Evolutionary conservation across 2,797 vertebrate genomes (phyloP).

Genomic region (Argya squamiceps): DNA sequence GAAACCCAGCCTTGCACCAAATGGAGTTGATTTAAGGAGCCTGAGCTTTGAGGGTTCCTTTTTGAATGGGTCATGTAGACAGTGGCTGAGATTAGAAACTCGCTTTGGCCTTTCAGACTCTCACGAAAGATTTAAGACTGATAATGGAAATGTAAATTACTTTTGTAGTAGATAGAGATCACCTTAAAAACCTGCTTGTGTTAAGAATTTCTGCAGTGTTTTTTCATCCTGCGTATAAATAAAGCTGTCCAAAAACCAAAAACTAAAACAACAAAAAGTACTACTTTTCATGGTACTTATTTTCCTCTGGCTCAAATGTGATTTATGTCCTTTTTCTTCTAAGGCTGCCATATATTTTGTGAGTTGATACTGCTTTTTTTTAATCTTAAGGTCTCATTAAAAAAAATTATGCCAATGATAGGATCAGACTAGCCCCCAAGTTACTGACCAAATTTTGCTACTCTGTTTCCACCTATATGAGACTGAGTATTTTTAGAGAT

Average conservation of each 20-base stretch:
- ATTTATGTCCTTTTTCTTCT: background rate
- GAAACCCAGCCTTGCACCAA: background rate
- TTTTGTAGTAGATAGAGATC: background rate
- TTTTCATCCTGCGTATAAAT: background rate
- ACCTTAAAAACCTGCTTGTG: background rate
- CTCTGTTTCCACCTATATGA: background rate
- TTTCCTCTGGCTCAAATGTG: background rate
- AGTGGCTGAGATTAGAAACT: background rate
- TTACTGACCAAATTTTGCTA: background rate
- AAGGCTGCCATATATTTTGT: background rate
- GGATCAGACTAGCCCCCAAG: background rate
- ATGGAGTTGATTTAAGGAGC: background rate
- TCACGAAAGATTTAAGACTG: conserved; percentile 2
- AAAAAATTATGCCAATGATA: background rate
- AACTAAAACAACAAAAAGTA: background rate
- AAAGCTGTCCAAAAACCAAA: background rate
- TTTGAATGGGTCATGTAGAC: background rate
- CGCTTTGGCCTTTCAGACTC: background rate
- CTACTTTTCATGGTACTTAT: background rate
- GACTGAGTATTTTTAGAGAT: background rate
- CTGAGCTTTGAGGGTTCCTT: conserved; percentile 1
- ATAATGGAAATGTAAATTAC: conserved; percentile 3
- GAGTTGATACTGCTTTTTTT: background rate
- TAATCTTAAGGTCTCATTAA: background rate
- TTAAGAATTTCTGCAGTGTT: background rate